Evolutionary conservation across 2,113 vertebrate species (phyloP).

Genomic region (Anthoscopus minutus): DNA sequence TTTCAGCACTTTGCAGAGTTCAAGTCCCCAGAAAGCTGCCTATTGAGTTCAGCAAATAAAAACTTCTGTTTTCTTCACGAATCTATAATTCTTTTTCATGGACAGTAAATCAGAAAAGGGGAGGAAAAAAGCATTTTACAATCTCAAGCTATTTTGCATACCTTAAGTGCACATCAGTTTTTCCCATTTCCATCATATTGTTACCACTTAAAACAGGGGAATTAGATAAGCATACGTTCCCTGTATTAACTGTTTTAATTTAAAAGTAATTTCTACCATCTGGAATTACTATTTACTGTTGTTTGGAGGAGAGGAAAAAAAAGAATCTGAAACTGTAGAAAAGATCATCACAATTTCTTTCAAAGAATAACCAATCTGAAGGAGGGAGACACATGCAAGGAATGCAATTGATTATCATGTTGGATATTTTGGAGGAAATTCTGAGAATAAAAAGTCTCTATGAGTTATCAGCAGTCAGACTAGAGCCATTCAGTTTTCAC

Average conservation of each 20-base stretch:
- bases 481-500: constrained; percentile 75
- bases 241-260: constrained; percentile 36
- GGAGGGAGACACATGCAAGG: background rate
- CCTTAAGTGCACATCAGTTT: constrained; percentile 44
- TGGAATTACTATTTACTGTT: constrained; percentile 31
- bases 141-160: constrained; percentile 58
- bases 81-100: constrained; percentile 65
- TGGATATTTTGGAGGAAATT: constrained; percentile 66
- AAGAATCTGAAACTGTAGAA: constrained; percentile 32
- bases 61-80: constrained; percentile 40
- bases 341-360: constrained; percentile 33
- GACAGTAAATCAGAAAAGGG: constrained; percentile 59
- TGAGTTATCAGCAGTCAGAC: constrained; percentile 65
- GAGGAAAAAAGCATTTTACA: constrained; percentile 9
- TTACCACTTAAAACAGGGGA: constrained; percentile 6
- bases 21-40: constrained; percentile 44
- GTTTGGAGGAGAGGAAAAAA: background rate
- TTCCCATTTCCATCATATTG: constrained; percentile 20
- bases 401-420: constrained; percentile 36
- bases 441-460: constrained; percentile 64
- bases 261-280: constrained; percentile 54
- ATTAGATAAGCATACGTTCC: constrained; percentile 49
- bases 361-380: background rate
- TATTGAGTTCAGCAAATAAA: constrained; percentile 63
- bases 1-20: constrained; percentile 61